phyloP scores from a whole-genome alignment of 2,888 invertebrate genomes.

The Stenurella melanura region DNA sequence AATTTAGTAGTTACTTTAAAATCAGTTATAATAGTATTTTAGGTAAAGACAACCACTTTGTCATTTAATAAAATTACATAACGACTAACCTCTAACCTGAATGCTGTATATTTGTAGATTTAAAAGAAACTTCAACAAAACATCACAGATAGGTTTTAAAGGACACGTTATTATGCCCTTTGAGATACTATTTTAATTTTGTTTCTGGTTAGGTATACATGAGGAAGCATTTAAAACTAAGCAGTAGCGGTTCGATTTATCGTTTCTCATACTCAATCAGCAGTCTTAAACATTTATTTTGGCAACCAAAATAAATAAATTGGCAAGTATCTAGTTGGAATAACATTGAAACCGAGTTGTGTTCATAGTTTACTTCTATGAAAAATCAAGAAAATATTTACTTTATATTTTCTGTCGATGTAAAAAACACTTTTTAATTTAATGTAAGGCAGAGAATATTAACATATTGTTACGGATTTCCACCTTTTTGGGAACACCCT shows the following conservation, averaged over 20 bases:
- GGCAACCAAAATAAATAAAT: not conserved
- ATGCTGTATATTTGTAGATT: not conserved
- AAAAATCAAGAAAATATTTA: no score
- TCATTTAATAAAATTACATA: not conserved
- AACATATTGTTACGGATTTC: no score
- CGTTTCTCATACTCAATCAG: not conserved
- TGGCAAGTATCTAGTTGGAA: not conserved
- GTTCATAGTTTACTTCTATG: no score
- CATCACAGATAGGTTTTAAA: slow-evolving; percentile 13
- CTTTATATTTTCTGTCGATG: no score
- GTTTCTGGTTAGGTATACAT: not conserved
- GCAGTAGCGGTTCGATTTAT: not conserved
- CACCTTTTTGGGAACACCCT: no score
- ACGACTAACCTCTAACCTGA: slow-evolving; percentile 4
- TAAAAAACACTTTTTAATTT: no score
- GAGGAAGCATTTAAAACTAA: not conserved
- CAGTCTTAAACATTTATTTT: slow-evolving; percentile 8
- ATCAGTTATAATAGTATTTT: not conserved
- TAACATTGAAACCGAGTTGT: no score
- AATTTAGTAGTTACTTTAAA: not conserved
- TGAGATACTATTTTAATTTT: not conserved
- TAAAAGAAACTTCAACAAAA: not conserved
- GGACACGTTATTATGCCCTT: not conserved
- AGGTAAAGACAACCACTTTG: no score
- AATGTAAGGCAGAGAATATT: no score